A percentile compares a stretch with the other conserved stretches of the same genome.
Conservation (phyloP, 1,140 invertebrate species). For the Neocloeon triangulifer region DNA sequence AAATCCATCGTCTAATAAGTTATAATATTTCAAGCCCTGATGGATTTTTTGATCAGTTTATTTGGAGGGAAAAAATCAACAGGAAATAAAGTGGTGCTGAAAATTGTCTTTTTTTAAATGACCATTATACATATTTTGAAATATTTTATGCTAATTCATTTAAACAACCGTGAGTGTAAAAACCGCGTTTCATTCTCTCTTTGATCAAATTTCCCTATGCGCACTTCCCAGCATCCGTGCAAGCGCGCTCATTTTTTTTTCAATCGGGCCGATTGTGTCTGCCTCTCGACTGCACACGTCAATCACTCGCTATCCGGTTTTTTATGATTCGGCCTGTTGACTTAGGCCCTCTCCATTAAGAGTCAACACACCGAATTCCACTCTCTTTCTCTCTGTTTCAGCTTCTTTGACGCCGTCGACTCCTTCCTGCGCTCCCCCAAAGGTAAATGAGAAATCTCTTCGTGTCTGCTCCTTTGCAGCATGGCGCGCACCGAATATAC, state of each 20-base stretch:
- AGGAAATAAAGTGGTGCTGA: too few relatives aligned
- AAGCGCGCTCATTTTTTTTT: slow-evolving; percentile 14
- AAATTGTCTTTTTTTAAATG: too few relatives aligned
- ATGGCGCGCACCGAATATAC: background rate
- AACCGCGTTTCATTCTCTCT: slow-evolving; percentile 9
- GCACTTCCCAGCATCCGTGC: slow-evolving; percentile 10
- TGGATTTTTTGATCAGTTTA: too few relatives aligned
- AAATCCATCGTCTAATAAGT: slow-evolving; percentile 6
- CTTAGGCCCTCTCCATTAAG: slow-evolving; percentile 3
- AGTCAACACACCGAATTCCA: slow-evolving; percentile 3
- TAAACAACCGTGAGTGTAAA: too few relatives aligned
- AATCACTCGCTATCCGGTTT: background rate
- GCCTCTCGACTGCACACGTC: slow-evolving; percentile 8
- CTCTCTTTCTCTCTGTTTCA: slow-evolving; percentile 16
- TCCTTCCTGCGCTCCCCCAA: slow-evolving; percentile 13
- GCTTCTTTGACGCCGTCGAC: slow-evolving; percentile 27
- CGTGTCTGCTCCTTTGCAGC: slow-evolving; percentile 3
- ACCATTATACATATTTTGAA: too few relatives aligned
- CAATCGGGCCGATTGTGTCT: slow-evolving; percentile 10
- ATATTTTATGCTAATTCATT: too few relatives aligned
- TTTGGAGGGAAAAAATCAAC: too few relatives aligned
- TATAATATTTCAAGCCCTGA: too few relatives aligned
- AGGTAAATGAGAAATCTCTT: slow-evolving; percentile 11
- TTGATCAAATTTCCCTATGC: slow-evolving; percentile 5
- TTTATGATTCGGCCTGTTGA: slow-evolving; percentile 9